Conservation (phyloP, 2,113 vertebrate species). For the Ptilorrhoa leucosticta region DNA sequence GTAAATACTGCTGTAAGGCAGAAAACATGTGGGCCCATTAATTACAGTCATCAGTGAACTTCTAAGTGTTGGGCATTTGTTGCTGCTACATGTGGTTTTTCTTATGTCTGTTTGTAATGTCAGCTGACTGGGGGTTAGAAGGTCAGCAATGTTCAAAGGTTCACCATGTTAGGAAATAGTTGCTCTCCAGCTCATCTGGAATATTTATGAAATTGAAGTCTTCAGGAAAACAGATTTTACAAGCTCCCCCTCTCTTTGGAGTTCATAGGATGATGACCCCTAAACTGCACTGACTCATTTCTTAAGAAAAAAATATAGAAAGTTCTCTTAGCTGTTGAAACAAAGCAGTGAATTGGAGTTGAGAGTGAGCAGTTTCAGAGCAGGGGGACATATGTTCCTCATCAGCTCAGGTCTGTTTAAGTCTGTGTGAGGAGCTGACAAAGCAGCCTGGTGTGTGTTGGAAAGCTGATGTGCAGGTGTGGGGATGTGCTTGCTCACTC, state of each 20-base stretch:
- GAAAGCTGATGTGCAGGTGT: neutral
- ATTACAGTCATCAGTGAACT: neutral
- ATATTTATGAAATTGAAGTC: neutral
- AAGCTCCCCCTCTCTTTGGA: neutral
- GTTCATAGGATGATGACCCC: neutral
- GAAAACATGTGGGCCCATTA: neutral
- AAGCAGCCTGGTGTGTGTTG: neutral
- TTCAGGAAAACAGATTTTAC: neutral
- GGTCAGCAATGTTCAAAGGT: neutral
- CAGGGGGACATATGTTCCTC: neutral
- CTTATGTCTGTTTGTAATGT: neutral
- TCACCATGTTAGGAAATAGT: neutral
- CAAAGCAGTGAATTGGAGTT: neutral
- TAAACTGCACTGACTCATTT: neutral
- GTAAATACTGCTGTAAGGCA: constrained; percentile 19
- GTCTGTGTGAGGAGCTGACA: neutral
- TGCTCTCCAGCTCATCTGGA: neutral
- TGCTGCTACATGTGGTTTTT: neutral
- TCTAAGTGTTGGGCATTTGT: neutral
- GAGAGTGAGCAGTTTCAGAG: neutral
- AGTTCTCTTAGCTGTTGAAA: neutral
- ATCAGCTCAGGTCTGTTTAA: neutral
- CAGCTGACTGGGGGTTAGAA: constrained; percentile 19
- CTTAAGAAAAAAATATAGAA: neutral
- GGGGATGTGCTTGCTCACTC: neutral